Conservation (phyloP, 2,113 vertebrate species). For the Solea solea region DNA sequence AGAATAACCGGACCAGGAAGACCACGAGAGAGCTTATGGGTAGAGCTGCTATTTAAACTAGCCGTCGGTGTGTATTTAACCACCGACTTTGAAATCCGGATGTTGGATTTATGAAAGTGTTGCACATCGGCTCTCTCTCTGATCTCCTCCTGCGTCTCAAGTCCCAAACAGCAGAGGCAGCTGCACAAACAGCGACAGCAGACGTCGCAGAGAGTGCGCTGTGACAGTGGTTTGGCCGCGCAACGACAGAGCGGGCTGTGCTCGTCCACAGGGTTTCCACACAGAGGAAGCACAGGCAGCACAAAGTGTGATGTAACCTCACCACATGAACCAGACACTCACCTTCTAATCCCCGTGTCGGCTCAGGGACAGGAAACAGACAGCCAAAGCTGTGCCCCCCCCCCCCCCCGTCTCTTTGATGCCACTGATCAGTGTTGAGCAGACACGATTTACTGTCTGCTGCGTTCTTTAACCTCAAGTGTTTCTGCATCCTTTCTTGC, state of each 20-base stretch:
- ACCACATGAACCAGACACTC: conserved; percentile 61
- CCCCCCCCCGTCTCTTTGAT: conserved; percentile 52
- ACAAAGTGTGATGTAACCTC: conserved; percentile 58
- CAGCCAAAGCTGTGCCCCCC: conserved; percentile 17
- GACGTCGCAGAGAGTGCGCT: conserved; percentile 43
- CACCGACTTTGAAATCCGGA: neutral
- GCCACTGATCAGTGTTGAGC: conserved; percentile 42
- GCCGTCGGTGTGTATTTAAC: neutral
- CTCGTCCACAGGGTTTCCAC: conserved; percentile 50
- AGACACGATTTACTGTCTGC: neutral
- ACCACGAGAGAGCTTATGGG: conserved; percentile 37
- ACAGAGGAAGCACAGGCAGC: conserved; percentile 57
- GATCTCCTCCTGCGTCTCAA: conserved; percentile 58
- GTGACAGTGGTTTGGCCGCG: conserved; percentile 56
- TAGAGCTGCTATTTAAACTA: neutral
- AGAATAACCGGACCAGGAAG: conserved; percentile 16
- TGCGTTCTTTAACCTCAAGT: conserved; percentile 50
- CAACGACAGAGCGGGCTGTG: conserved; percentile 34
- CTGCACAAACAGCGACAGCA: conserved; percentile 70
- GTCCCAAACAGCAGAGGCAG: conserved; percentile 69
- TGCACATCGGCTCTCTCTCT: conserved; percentile 50
- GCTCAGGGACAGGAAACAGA: conserved; percentile 59
- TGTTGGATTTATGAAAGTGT: conserved; percentile 24
- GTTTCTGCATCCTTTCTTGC: conserved; percentile 47
- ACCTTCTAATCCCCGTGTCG: conserved; percentile 53